Base-by-base conservation (phyloP, 2,888 invertebrate species). In the Acleris emargana region DNA sequence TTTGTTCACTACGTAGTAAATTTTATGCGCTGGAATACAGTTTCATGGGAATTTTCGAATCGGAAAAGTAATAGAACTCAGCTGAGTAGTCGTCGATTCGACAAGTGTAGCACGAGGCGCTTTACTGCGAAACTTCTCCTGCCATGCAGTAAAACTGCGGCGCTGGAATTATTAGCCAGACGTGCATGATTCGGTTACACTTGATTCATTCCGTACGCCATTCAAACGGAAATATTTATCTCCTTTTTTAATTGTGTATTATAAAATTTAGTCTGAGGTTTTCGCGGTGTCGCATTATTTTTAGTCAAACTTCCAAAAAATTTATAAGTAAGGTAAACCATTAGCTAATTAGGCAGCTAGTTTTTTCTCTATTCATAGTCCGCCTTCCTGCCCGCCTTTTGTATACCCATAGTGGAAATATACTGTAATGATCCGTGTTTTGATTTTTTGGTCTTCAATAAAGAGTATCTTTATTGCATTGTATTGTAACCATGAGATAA, bases 1-100 rank as follows among this genome's bases (percentile, higher is more conserved):
- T 77, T 77, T 77, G 75, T 76, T 76, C 72, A 68, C 69, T 68
- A 72, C 58, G 72, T 71, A 75, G 79, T 82, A 80, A 76, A 80
- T 78, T 78, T 74, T 73, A 70, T 76, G 73, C 74, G 74, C 74
- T 76, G 69, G 69, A 75, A 76, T 76, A 75, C 72, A 76, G 74
- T 77, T 77, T 76, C 71, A 71, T 68, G 70, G 71, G 69, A 70
- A 64, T 70, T 63, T 72, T 66, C 64, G 68, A 68, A 69, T 70
- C 68, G 70, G 68, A 54, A 71, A 72, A 75, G 70, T 71, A 72
- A 75, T 72, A 73, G 72, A 74, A 72, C 64, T 69, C 66, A 60
- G 57, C 58, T 70, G 67, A 64, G 59, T 74, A 72, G 73, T 72
- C 72, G 74, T 73, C 76, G 73, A 74, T 71, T 72, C 72, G 74